Percentiles rank a stretch among this genome's conserved stretches.
Evolutionary conservation across 1,140 invertebrate genomes (phyloP).

Genomic region (Drosophila lowei): DNA sequence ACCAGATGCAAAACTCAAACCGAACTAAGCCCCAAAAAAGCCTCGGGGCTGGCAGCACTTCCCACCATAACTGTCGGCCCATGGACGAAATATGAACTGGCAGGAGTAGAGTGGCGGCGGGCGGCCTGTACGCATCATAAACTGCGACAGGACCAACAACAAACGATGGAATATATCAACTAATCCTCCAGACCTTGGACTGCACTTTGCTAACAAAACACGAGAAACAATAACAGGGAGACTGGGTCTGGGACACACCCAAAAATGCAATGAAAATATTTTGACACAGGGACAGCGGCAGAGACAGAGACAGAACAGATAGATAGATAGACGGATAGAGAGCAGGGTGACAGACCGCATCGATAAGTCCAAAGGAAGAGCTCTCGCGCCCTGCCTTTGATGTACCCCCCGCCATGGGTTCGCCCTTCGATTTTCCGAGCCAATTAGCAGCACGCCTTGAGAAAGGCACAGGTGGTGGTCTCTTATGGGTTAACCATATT

Average conservation of each 20-base stretch:
- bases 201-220: slow-evolving; percentile 79
- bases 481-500: slow-evolving; percentile 64
- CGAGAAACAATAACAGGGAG: slow-evolving; percentile 41
- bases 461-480: slow-evolving; percentile 69
- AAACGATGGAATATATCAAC: slow-evolving; percentile 63
- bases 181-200: slow-evolving; percentile 59
- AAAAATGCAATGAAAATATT: slow-evolving; percentile 80
- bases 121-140: slow-evolving; percentile 69
- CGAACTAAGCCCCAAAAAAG: slow-evolving; percentile 20
- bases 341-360: slow-evolving; percentile 26
- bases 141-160: slow-evolving; percentile 66
- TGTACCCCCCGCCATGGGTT: too few species aligned
- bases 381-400: slow-evolving; percentile 53
- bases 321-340: slow-evolving; percentile 2
- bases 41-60: slow-evolving; percentile 56
- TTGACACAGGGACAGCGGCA: slow-evolving; percentile 62
- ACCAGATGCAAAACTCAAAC: slow-evolving; percentile 13
- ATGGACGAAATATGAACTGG: slow-evolving; percentile 70
- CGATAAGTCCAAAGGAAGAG: slow-evolving; percentile 13
- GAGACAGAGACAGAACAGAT: slow-evolving; percentile 40
- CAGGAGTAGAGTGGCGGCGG: slow-evolving; percentile 51
- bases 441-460: slow-evolving; percentile 80
- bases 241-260: slow-evolving; percentile 50
- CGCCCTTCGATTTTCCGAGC: slow-evolving; percentile 49
- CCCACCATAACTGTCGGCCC: slow-evolving; percentile 74